Evolutionary conservation across 1,140 invertebrate genomes (phyloP).

Genomic region (Lasaia peninsularis): DNA sequence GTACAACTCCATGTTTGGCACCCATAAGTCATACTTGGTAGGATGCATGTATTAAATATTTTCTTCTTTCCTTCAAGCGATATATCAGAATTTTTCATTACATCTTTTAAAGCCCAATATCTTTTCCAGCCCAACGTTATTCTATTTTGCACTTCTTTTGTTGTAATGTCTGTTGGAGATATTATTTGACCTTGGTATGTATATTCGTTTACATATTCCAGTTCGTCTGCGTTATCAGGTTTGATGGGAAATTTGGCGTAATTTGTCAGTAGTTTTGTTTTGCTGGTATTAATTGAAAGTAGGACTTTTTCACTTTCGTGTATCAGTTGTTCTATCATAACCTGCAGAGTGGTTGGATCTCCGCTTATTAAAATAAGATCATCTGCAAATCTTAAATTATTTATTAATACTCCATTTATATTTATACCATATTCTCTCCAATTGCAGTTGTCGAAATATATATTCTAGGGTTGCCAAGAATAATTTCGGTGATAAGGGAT

Average conservation of each 20-base stretch:
- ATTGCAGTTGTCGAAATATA: constrained; percentile 23
- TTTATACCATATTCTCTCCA: constrained; percentile 26
- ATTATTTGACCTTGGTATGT: constrained; percentile 28
- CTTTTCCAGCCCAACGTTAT: constrained; percentile 24
- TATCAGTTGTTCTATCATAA: constrained; percentile 24
- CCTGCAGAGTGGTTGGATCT: constrained; percentile 19
- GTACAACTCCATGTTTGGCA: constrained; percentile 11
- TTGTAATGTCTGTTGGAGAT: constrained; percentile 23
- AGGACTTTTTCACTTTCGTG: constrained; percentile 25
- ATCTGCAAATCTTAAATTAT: constrained; percentile 27
- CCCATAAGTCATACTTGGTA: constrained; percentile 18
- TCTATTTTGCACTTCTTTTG: constrained; percentile 28
- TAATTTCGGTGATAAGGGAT: constrained; percentile 31
- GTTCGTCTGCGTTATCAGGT: not conserved
- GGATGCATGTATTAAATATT: constrained; percentile 21
- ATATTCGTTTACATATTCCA: constrained; percentile 31
- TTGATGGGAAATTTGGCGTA: constrained; percentile 17
- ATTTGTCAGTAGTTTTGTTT: constrained; percentile 30
- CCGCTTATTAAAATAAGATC: constrained; percentile 22
- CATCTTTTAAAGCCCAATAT: constrained; percentile 23
- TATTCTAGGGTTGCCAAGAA: constrained; percentile 26
- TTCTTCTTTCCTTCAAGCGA: constrained; percentile 20
- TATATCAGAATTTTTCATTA: constrained; percentile 23
- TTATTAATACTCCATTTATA: constrained; percentile 23
- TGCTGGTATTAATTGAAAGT: constrained; percentile 23